A percentile compares a stretch with the other conserved stretches of the same genome.
phyloP scores from a whole-genome alignment of 2,113 vertebrate species.

The Equus przewalskii region DNA sequence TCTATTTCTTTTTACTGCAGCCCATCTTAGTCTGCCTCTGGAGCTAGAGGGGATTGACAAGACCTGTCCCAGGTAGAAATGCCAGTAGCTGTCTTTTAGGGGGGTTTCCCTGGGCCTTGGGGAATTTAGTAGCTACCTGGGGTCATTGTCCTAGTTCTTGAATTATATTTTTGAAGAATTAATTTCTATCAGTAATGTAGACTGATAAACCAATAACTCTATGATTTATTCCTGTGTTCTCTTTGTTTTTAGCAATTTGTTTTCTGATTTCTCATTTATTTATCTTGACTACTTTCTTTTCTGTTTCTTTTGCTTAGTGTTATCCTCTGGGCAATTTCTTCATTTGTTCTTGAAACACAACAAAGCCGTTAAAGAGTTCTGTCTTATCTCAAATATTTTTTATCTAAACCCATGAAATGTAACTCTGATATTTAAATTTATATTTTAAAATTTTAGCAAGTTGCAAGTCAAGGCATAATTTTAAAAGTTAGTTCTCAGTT shows the following conservation, averaged over 20 bases:
- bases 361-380: neutral
- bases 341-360: neutral
- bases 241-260: constrained; percentile 2
- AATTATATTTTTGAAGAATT: constrained; percentile 60
- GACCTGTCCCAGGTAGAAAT: neutral
- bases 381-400: neutral
- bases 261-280: constrained; percentile 53
- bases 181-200: constrained; percentile 1
- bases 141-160: neutral
- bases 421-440: neutral
- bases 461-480: neutral
- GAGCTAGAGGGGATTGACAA: neutral
- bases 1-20: neutral
- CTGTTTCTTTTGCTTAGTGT: neutral
- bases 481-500: constrained; percentile 11
- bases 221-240: neutral
- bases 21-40: neutral
- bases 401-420: neutral
- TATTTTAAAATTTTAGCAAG: neutral
- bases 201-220: constrained; percentile 12
- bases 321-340: constrained; percentile 8
- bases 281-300: constrained; percentile 28
- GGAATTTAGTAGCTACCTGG: neutral
- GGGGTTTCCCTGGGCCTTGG: neutral
- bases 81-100: neutral